Percentiles rank a stretch among this genome's conserved stretches.
These are phyloP conservation scores for Perdita meconis DNA, from an alignment of 2,888 invertebrate species.

Conservation along the genomic window DNA sequence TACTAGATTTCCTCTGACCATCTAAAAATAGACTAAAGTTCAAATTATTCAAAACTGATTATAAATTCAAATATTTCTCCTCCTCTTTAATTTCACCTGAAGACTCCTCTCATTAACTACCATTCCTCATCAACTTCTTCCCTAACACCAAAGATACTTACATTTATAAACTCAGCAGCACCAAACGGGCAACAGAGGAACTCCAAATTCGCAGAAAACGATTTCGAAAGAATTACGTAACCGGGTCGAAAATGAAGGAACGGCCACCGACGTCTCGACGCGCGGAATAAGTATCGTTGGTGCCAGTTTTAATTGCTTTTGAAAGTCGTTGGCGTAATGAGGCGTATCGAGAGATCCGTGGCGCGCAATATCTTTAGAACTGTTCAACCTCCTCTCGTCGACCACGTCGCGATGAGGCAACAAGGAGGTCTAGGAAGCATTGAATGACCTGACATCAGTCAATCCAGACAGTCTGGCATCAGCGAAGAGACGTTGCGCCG, in stretches of 20 bases:
- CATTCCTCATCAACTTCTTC: no score
- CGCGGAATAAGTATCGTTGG: conserved; percentile 22
- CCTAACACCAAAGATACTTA: no score
- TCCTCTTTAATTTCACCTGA: conserved; percentile 22
- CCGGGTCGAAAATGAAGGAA: conserved; percentile 28
- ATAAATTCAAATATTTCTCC: conserved; percentile 15
- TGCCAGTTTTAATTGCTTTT: conserved; percentile 68
- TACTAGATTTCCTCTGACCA: no score
- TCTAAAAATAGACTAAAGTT: no score
- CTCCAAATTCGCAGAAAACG: no score
- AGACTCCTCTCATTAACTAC: conserved; percentile 21
- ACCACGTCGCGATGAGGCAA: conserved; percentile 63
- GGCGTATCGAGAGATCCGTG: conserved; percentile 51
- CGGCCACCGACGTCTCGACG: conserved; percentile 11
- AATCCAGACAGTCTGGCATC: conserved; percentile 72
- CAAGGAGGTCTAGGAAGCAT: conserved; percentile 67
- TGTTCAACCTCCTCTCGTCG: conserved; percentile 49
- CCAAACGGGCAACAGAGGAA: no score
- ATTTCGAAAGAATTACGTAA: neutral
- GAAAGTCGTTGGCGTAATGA: conserved; percentile 68
- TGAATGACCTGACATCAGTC: conserved; percentile 74
- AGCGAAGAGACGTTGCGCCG: conserved; percentile 48
- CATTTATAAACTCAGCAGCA: no score
- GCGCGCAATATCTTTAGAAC: conserved; percentile 62
- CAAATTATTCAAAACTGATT: no score